phyloP scores from a whole-genome alignment of 1,140 invertebrate genomes.

The Lepidostoma basale region DNA sequence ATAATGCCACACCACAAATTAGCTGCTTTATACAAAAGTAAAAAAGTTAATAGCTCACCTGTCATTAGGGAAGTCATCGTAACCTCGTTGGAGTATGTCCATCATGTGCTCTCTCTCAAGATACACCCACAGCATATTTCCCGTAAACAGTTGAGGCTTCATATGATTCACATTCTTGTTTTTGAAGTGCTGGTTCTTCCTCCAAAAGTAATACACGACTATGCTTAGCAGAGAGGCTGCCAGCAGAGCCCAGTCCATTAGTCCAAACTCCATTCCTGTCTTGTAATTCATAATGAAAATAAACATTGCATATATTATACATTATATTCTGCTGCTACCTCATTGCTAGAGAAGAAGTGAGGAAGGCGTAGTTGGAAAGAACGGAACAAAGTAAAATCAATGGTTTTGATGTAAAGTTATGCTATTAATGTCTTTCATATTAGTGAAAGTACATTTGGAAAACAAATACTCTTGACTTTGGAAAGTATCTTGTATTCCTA shows the following conservation, averaged over 20 bases:
- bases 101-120: not conserved
- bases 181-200: slow-evolving; percentile 2
- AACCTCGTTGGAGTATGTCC: not conserved
- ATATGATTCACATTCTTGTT: not conserved
- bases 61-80: not conserved
- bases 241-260: not conserved
- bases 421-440: too few relatives aligned
- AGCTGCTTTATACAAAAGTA: too few relatives aligned
- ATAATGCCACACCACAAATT: too few relatives aligned
- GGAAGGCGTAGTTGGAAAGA: too few relatives aligned
- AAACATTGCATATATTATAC: too few relatives aligned
- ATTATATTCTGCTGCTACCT: too few relatives aligned
- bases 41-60: not conserved
- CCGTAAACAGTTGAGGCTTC: not conserved
- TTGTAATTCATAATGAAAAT: not conserved
- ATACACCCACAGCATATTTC: not conserved
- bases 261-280: not conserved
- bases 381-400: too few relatives aligned
- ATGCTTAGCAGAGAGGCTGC: not conserved
- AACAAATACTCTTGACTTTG: too few relatives aligned
- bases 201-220: not conserved
- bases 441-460: too few relatives aligned
- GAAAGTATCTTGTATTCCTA: too few relatives aligned
- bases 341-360: too few relatives aligned
- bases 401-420: too few relatives aligned